Evolutionary conservation across 2,113 vertebrate species (phyloP).

Genomic region (Passer domesticus): DNA sequence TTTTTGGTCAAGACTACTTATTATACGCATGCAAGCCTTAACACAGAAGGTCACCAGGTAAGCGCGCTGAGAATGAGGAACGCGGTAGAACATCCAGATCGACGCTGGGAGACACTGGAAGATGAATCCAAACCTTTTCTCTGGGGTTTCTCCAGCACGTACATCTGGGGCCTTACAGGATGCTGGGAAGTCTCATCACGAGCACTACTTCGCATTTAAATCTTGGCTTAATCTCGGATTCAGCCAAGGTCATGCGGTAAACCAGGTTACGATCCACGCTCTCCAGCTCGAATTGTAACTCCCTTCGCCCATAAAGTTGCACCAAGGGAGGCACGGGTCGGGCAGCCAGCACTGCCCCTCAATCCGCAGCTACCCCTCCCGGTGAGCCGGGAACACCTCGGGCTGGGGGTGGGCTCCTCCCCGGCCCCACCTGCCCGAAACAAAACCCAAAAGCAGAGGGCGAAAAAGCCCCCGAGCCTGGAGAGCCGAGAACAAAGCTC

Average conservation of each 20-base stretch:
- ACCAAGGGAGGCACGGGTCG: neutral
- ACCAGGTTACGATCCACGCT: neutral
- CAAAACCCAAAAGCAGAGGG: neutral
- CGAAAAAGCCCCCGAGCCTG: neutral
- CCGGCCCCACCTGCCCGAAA: neutral
- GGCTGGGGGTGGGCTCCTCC: neutral
- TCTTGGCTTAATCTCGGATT: neutral
- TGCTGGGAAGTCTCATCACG: neutral
- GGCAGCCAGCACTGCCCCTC: neutral
- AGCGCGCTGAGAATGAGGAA: neutral
- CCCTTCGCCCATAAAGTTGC: neutral
- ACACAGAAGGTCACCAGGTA: neutral
- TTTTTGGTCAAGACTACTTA: neutral
- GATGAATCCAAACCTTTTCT: neutral
- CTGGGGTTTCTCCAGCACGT: neutral
- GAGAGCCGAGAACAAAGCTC: slow-evolving; percentile 48
- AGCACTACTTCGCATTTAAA: neutral
- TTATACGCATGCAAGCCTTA: neutral
- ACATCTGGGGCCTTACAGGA: neutral
- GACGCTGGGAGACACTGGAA: neutral
- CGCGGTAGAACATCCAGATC: rapidly evolving
- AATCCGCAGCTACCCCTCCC: rapidly evolving
- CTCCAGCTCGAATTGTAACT: neutral
- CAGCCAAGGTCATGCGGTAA: slow-evolving; percentile 6
- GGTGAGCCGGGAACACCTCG: rapidly evolving